Evolutionary conservation across 2,888 invertebrate genomes (phyloP).

Genomic region (Bombyx huttoni): DNA sequence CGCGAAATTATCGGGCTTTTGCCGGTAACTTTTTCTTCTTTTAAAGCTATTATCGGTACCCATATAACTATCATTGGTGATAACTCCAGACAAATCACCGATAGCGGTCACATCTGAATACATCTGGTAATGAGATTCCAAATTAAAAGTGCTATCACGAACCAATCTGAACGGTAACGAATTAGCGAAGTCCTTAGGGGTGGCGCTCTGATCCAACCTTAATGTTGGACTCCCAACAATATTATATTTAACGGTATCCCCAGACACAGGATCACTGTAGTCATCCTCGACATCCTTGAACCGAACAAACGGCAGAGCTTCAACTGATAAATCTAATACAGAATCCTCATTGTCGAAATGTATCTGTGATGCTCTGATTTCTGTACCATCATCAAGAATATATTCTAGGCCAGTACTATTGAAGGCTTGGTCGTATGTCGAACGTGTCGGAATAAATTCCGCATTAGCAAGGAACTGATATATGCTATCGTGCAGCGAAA

Average conservation of each 20-base stretch:
- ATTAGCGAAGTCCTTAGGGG: slow-evolving; percentile 43
- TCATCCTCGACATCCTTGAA: slow-evolving; percentile 29
- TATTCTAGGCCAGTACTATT: slow-evolving; percentile 40
- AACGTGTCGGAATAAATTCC: slow-evolving; percentile 22
- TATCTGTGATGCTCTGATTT: slow-evolving; percentile 60
- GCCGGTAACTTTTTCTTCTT: neutral
- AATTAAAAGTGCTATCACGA: slow-evolving; percentile 43
- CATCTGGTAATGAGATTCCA: slow-evolving; percentile 53
- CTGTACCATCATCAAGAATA: slow-evolving; percentile 57
- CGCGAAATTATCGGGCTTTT: slow-evolving; percentile 23
- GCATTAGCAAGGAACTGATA: slow-evolving; percentile 49
- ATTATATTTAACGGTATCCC: slow-evolving; percentile 34
- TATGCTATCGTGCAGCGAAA: slow-evolving; percentile 47
- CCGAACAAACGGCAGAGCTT: slow-evolving; percentile 53
- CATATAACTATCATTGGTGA: slow-evolving; percentile 30
- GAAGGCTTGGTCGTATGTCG: slow-evolving; percentile 25
- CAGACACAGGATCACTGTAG: slow-evolving; percentile 18
- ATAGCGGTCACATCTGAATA: slow-evolving; percentile 36
- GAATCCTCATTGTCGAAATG: slow-evolving; percentile 63
- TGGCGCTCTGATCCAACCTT: slow-evolving; percentile 28
- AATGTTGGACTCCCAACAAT: slow-evolving; percentile 49
- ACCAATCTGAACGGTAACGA: slow-evolving; percentile 54
- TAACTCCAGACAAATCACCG: slow-evolving; percentile 42
- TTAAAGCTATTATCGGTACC: slow-evolving; percentile 19
- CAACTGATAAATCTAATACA: slow-evolving; percentile 41